Base-by-base conservation (phyloP, 2,888 invertebrate species). In the Apomyelois bistriatella region DNA sequence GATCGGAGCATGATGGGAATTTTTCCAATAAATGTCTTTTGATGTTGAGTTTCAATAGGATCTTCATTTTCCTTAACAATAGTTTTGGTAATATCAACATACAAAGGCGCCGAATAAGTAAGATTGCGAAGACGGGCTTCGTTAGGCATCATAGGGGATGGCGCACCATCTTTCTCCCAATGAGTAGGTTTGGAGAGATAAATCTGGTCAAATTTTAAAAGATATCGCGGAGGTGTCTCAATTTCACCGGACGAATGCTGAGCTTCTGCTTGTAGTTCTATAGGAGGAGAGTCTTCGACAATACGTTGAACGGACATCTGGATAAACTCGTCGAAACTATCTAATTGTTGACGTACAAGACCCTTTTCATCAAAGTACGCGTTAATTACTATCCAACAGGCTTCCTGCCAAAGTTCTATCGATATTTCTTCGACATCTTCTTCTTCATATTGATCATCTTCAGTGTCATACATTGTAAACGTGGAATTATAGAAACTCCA, bases 341-440 rank as follows among this genome's bases (percentile, higher is more conserved):
- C 99, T 65, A 99, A 91, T 79, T 99, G 99, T 80, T 99, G 99
- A 49, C 99, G 94, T 41, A 99, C 99, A 61, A 99, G 92, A 82
- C 99, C 99, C 86, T 99, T 99, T 82, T 99, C 99, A 79, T 99
- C 99, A 78, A 99, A 99, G 85, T 99, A 99, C 0, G 99, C 98
- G 79, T 99, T 99, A 76, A 99, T 99, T 57, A 99, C 99, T 75
- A 99, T 99, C 99, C 99, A 99, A 75, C 99, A 99, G 42, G 99
- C 99, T 91, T 99, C 99, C 85, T 99, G 99, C 99, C 99, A 99
- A 61, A 99, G 91, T 79, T 99, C 99, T 5, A 98, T 95, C 32
- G 98, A 97, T 72, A 99, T 98, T 89, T 99, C 99, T 82, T 98
- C 98, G 9, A 94, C 94, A 78, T 97, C 97, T 72, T 96, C 96